Evolutionary conservation across 2,888 invertebrate genomes (phyloP), one percentile per base, ranked within the genome.

Genomic region (Xylota segnis): DNA sequence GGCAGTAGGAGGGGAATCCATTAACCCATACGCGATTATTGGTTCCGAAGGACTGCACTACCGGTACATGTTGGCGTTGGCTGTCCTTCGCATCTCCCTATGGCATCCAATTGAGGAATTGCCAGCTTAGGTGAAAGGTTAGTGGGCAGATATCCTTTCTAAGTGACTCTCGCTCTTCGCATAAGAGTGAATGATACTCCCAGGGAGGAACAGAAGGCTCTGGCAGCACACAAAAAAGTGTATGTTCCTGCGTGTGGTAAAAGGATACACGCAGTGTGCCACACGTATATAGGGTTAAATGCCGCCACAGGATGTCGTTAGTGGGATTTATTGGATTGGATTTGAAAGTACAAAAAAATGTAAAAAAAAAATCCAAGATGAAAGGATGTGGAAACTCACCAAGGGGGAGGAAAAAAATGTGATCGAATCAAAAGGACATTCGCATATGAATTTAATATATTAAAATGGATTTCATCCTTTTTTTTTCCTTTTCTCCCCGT

Each of bases 281-380:
- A 45, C 72, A 74, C 58, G 66, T 54, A 63, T 82, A 61, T 63
- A 78, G 76, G 88, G 87, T 88, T 88, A 88, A 88, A 88, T 88
- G 87, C 87, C 88, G 78, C 88, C 88, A 88, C 84, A 88, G 88
- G 87, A 88, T 88, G 88, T 87, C 88, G 86, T 87, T 86, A 87
- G 78, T 83, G 74, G 87, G 87, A 87, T 88, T 88, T 88, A 88
- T 88, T 87, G 87, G 87, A 87, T 87, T 87, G 86, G 72, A 82
- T 86, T 82, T 82, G 81, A 77, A 72, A 58, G 59, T 61, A 43
- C 56, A 65, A 34, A n/a, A 61, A 78, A 56, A 56, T 1, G 9
- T 12, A 34, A 61, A 32, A n/a, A 18, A 34, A 29, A 45, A 45
- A 23, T 23, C 10, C 61, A 43, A 61, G 10, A 71, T 71, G 50